These are phyloP conservation scores for Bombus breviceps DNA, from an alignment of 1,140 invertebrate genomes.

Conservation along the genomic window DNA sequence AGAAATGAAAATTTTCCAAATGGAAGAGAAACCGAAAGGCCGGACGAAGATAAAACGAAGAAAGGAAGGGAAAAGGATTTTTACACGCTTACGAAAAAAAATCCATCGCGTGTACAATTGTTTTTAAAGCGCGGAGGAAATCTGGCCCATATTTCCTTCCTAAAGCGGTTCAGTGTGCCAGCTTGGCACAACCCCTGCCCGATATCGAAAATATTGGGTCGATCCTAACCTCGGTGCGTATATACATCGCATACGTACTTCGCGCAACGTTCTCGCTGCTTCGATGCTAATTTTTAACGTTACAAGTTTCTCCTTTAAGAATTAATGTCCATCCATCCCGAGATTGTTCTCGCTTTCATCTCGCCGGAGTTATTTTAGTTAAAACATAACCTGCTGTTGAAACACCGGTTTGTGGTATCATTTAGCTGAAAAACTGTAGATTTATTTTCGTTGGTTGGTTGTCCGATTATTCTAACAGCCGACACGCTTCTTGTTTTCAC, in stretches of 20 bases:
- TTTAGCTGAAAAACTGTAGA: background rate
- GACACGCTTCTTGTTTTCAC: background rate
- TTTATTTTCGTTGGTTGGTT: background rate
- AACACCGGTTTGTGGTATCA: no score
- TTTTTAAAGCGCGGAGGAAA: background rate
- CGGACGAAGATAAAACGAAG: background rate
- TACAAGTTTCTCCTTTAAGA: background rate
- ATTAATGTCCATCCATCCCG: background rate
- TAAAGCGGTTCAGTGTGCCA: slow-evolving; percentile 37
- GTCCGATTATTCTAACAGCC: background rate
- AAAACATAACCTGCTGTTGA: background rate
- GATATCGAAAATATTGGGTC: slow-evolving; percentile 29
- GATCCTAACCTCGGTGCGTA: slow-evolving; percentile 41
- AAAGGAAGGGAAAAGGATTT: no score
- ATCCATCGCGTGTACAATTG: background rate
- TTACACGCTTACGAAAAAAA: no score
- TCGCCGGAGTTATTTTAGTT: background rate
- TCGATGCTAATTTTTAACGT: background rate
- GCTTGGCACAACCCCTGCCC: background rate
- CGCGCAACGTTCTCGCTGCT: background rate
- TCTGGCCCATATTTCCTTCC: slow-evolving; percentile 16
- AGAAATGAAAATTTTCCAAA: background rate
- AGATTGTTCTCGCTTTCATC: background rate
- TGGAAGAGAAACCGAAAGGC: background rate
- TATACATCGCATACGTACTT: background rate